Base-by-base conservation (phyloP, 2,797 vertebrate species). In the Sebastes elongatus region DNA sequence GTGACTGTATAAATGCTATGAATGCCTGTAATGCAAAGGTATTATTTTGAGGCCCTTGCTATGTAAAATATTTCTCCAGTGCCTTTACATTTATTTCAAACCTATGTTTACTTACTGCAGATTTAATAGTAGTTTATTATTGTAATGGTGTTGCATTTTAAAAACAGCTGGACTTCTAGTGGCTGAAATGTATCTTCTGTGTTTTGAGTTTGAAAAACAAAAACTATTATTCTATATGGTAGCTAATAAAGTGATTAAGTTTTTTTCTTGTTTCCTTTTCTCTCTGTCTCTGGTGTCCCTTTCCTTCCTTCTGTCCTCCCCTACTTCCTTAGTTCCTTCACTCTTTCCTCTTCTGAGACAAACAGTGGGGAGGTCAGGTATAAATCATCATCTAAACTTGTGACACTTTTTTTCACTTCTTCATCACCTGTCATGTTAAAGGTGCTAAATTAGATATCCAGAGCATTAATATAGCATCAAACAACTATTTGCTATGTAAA, bases 41-140 rank as follows among this genome's bases (percentile, higher is more conserved):
- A 23, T 59, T 73, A 14, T 62, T 76, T 64, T 70, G 22, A 86
- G n/a, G 62, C 20, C n/a, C 20, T 77, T 61, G 72, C 55, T 63
- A 35, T 93, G 83, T 92, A 90, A 92, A 84, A 82, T 84, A 88
- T 83, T 55, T 74, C 70, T 83, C 33, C 30, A 70, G 63, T 90
- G 81, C 68, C 67, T 86, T 81, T 61, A 60, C 57, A 77, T 81
- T 70, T 46, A 78, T 76, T 72, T 76, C 13, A 74, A 60, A 82
- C 35, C 35, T 30, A 59, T 83, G 81, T 90, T 89, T 84, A 86
- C 71, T 79, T 77, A 25, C 23, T 71, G 61, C 63, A 70, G 49
- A 75, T 56, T 42, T 53, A 16, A 65, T 62, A 10, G 14, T 27
- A 73, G 59, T 68, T 25, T 57, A 53, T 65, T 70, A 55, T 14